Percentiles rank a stretch among this genome's conserved stretches.
These are phyloP conservation scores for Drosophila buzzatii DNA, from an alignment of 2,888 invertebrate species.

Conservation along the genomic window DNA sequence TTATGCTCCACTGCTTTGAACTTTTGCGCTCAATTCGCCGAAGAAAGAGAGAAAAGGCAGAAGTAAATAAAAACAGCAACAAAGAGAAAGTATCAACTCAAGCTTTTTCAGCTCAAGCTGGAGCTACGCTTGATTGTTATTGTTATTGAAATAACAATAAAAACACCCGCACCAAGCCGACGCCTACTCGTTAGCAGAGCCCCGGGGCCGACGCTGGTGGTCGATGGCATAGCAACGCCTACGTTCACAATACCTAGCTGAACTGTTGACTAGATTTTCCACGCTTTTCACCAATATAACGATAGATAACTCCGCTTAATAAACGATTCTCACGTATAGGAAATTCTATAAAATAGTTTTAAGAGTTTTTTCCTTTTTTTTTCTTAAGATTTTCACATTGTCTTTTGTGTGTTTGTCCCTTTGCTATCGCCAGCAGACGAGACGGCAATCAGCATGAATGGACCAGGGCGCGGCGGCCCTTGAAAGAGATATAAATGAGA, in stretches of 20 bases:
- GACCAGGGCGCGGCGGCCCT: conserved; percentile 55
- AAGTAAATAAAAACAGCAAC: conserved; percentile 46
- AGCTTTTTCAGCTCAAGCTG: conserved; percentile 51
- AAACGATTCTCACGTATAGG: conserved; percentile 68
- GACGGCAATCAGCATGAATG: conserved; percentile 75
- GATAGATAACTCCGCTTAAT: conserved; percentile 66
- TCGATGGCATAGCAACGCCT: conserved; percentile 49
- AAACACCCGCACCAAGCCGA: conserved; percentile 44
- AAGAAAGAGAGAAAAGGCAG: conserved; percentile 15
- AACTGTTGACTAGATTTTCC: conserved; percentile 50
- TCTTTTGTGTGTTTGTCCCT: conserved; percentile 37
- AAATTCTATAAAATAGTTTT: conserved; percentile 27
- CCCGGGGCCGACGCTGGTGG: conserved; percentile 47
- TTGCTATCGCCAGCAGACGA: conserved; percentile 68
- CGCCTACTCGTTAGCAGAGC: conserved; percentile 40
- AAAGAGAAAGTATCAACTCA: conserved; percentile 75
- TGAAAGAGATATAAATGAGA: conserved; percentile 41
- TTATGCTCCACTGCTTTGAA: conserved; percentile 78
- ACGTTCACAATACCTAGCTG: conserved; percentile 35
- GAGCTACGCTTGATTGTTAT: conserved; percentile 52
- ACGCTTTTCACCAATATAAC: conserved; percentile 66
- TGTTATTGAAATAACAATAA: conserved; percentile 40
- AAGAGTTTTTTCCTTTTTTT: conserved; percentile 20
- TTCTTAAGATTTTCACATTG: conserved; percentile 37
- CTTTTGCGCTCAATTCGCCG: conserved; percentile 71